phyloP scores from a whole-genome alignment of 1,140 invertebrate species.

The Halictus rubicundus region DNA sequence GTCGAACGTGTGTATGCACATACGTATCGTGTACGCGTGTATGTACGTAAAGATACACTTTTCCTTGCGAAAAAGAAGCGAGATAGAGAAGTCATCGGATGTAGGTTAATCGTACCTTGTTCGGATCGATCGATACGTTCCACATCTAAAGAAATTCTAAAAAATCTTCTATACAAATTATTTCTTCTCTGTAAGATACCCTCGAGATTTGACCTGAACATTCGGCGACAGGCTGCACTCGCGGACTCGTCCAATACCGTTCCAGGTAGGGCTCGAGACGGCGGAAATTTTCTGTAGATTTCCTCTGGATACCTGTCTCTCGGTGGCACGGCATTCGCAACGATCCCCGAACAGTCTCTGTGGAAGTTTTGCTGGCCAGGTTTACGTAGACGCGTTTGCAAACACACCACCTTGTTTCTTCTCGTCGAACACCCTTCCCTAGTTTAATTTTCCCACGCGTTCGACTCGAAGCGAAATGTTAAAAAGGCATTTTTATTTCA shows the following conservation, averaged over 20 bases:
- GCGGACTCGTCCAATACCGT: not conserved
- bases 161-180: too few species aligned
- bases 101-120: not conserved
- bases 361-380: conserved; percentile 23
- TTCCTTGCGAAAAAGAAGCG: not conserved
- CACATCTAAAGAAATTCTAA: too few species aligned
- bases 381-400: conserved; percentile 42
- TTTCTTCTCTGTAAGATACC: not conserved
- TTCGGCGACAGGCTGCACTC: not conserved
- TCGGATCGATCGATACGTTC: not conserved
- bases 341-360: not conserved
- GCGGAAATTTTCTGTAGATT: conserved; percentile 13
- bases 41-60: too few species aligned
- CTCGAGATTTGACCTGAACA: not conserved
- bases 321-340: not conserved
- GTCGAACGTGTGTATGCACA: not conserved
- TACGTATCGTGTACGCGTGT: too few species aligned
- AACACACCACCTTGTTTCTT: conserved; percentile 8
- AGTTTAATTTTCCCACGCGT: too few species aligned
- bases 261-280: conserved; percentile 1
- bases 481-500: conserved; percentile 21
- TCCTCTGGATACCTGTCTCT: not conserved
- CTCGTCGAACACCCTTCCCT: too few species aligned
- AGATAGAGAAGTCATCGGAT: not conserved
- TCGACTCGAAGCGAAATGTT: too few species aligned